Percentiles rank a stretch among this genome's conserved stretches.
These are phyloP conservation scores for Strigamia crassipes DNA, from an alignment of 2,888 invertebrate species.

Conservation along the genomic window DNA sequence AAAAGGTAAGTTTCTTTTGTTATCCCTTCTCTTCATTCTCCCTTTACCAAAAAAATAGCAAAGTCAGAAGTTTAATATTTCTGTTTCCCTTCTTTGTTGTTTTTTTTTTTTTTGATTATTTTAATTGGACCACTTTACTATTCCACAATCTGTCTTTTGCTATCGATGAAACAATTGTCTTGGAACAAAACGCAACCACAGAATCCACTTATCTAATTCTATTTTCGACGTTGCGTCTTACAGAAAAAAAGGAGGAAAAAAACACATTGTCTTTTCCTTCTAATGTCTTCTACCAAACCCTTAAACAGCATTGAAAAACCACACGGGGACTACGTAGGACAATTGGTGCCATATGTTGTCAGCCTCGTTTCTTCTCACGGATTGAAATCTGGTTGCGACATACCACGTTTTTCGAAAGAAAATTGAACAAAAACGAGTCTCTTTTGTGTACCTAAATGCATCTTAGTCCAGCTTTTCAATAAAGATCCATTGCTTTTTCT, in stretches of 20 bases:
- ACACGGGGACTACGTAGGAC: constrained; percentile 25
- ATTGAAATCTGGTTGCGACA: constrained; percentile 22
- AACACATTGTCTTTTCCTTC: constrained; percentile 10
- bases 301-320: constrained; percentile 27
- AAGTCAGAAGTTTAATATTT: neutral
- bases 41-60: neutral
- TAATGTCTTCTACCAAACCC: constrained; percentile 30
- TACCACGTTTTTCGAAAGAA: neutral
- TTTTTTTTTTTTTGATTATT: neutral
- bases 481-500: neutral
- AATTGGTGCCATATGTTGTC: constrained; percentile 26
- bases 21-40: no score
- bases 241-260: neutral
- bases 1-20: neutral
- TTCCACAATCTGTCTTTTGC: constrained; percentile 10
- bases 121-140: constrained; percentile 1
- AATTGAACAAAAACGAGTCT: neutral
- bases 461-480: constrained; percentile 3
- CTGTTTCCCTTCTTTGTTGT: neutral
- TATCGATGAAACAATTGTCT: constrained; percentile 25
- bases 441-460: neutral
- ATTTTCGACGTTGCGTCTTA: constrained; percentile 12
- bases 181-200: constrained; percentile 27
- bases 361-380: constrained; percentile 15
- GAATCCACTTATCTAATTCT: constrained; percentile 30